These are phyloP conservation scores for Marasmarcha lunaedactyla DNA, from an alignment of 2,888 invertebrate species.

Conservation along the genomic window DNA sequence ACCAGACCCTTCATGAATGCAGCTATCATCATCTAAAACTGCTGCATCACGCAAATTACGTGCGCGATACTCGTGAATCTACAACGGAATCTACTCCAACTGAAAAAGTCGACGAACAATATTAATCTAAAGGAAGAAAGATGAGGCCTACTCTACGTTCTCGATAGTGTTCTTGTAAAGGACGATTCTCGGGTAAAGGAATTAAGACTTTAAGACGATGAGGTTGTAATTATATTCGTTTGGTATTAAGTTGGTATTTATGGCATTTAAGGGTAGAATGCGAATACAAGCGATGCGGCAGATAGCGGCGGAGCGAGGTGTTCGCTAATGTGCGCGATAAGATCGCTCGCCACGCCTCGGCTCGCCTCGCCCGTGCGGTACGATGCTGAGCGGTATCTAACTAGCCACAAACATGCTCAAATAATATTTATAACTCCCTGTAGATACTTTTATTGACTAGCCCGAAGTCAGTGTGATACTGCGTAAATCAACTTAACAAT, in stretches of 20 bases:
- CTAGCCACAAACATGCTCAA: slow-evolving; percentile 1
- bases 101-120: slow-evolving; percentile 37
- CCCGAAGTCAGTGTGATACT: not conserved
- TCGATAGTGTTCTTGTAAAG: slow-evolving; percentile 15
- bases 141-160: slow-evolving; percentile 24
- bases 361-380: slow-evolving; percentile 27
- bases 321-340: slow-evolving; percentile 62
- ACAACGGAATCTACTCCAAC: slow-evolving; percentile 30
- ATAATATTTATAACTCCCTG: not conserved
- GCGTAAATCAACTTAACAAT: too few species aligned
- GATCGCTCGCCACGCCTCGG: slow-evolving; percentile 59
- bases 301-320: slow-evolving; percentile 57
- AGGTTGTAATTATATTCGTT: slow-evolving; percentile 14
- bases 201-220: slow-evolving; percentile 17
- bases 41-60: slow-evolving; percentile 59
- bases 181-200: slow-evolving; percentile 11
- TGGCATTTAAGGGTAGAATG: slow-evolving; percentile 28
- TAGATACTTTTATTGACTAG: slow-evolving; percentile 1
- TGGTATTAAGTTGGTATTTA: slow-evolving; percentile 19
- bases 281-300: slow-evolving; percentile 35
- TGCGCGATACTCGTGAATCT: slow-evolving; percentile 28
- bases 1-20: slow-evolving; percentile 8
- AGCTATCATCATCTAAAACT: slow-evolving; percentile 48
- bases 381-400: slow-evolving; percentile 12
- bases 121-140: slow-evolving; percentile 32